Base-by-base conservation (phyloP, 2,888 invertebrate genomes). In the Empis stercorea region DNA sequence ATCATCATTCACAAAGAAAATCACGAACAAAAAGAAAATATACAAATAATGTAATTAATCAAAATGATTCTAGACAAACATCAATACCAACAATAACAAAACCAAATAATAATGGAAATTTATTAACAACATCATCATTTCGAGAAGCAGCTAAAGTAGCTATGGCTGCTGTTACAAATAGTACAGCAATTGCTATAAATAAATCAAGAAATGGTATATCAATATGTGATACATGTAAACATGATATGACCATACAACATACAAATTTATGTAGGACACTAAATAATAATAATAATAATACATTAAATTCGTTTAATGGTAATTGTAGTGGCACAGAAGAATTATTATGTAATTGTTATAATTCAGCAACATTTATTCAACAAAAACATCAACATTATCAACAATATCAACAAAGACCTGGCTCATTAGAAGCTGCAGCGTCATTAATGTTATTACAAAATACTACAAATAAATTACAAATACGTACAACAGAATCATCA, bases 211-310 rank as follows among this genome's bases (percentile, higher is more conserved):
- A 16, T 4, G 45, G 3, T 54, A 50, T 68, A 56, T 75, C 53
- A 44, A 49, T 56, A 69, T 84, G 84, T 64, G 75, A 77, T 10
- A 80, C 80, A 38, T 85, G 84, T 67, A 78, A 78, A 58, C 78
- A 79, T 55, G 73, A 78, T 54, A 57, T 55, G 52, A 74, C 75
- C 32, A 80, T 79, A 52, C 76, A 80, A 55, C 85, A 85, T 62
- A 80, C 82, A 48, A 76, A 74, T 53, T 72, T 78, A 41, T 85
- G 84, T 60, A 74, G 84, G 36, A 76, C 78, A 4, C 76, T 78
- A 50, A 84, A 84, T 68, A 84, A 84, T 50, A 62, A 58, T 51
- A 63, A 59, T 55, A 59, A 49, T 45, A 50, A 57, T 50, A 30
- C 49, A 48, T 20, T 59, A 57, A 49, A 47, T 51, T 10, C 53